Evolutionary conservation across 2,888 invertebrate species (phyloP).

Genomic region (Patella caerulea): DNA sequence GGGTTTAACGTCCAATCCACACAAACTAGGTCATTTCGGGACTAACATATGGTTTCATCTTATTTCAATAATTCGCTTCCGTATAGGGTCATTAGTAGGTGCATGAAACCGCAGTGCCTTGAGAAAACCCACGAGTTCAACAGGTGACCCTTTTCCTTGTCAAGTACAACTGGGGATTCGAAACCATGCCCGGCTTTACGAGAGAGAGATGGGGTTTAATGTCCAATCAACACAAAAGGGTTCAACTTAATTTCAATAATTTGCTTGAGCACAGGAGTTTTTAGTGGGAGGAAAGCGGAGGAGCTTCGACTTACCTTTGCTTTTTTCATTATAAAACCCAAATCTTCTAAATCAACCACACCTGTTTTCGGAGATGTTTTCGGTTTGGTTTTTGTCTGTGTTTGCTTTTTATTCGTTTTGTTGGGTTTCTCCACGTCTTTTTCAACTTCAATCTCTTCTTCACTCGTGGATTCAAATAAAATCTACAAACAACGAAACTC

Average conservation of each 20-base stretch:
- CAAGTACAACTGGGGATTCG: too few species aligned
- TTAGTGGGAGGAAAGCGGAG: background rate
- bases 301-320: conserved; percentile 51
- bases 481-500: conserved; percentile 18
- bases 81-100: too few species aligned
- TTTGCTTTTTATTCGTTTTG: too few species aligned
- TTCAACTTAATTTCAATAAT: conserved; percentile 2
- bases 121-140: too few species aligned
- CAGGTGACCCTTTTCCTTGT: too few species aligned
- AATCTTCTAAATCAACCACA: conserved; percentile 74
- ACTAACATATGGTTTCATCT: too few species aligned
- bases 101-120: too few species aligned
- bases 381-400: conserved; percentile 27
- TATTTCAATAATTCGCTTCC: too few species aligned
- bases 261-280: background rate
- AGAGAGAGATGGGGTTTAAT: too few species aligned
- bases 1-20: background rate
- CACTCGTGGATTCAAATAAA: conserved; percentile 54
- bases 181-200: too few species aligned
- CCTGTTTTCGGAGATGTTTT: conserved; percentile 32
- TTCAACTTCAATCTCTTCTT: conserved; percentile 48
- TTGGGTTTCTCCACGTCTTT: conserved; percentile 28
- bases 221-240: too few species aligned
- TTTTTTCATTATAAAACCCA: conserved; percentile 69
- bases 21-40: conserved; percentile 1